phyloP scores from a whole-genome alignment of 2,797 vertebrate genomes.

The Poecilia velifera region DNA sequence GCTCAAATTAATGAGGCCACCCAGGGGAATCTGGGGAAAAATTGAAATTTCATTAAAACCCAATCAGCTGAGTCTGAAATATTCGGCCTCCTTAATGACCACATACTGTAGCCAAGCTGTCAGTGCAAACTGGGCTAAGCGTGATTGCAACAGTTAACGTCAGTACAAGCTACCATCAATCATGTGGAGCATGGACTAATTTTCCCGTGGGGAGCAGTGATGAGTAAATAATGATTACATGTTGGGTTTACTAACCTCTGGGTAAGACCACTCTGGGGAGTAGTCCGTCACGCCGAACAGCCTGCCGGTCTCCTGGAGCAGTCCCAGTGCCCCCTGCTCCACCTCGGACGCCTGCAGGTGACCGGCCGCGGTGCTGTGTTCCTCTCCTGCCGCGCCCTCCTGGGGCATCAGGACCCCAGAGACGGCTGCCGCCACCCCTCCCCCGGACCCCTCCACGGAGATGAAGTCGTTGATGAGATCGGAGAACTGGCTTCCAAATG shows the following conservation, averaged over 20 bases:
- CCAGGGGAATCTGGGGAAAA: slow-evolving; percentile 62
- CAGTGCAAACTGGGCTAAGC: slow-evolving; percentile 44
- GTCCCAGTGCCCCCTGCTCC: slow-evolving; percentile 89
- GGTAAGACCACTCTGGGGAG: slow-evolving; percentile 99
- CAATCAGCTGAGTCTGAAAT: slow-evolving; percentile 60
- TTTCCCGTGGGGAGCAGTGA: slow-evolving; percentile 59
- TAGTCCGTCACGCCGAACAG: slow-evolving; percentile 99
- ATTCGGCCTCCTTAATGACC: slow-evolving; percentile 57
- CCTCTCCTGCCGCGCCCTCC: slow-evolving; percentile 82
- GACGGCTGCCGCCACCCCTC: slow-evolving; percentile 71
- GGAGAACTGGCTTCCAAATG: slow-evolving; percentile 98
- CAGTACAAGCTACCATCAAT: slow-evolving; percentile 54
- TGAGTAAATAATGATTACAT: slow-evolving; percentile 70
- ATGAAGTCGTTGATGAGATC: slow-evolving; percentile 99
- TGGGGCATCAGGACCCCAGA: slow-evolving; percentile 85
- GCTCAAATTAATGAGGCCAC: slow-evolving; percentile 66
- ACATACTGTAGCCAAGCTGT: slow-evolving; percentile 46
- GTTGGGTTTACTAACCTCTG: slow-evolving; percentile 89
- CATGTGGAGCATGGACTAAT: slow-evolving; percentile 49
- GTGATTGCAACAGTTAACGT: slow-evolving; percentile 54
- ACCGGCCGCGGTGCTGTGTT: slow-evolving; percentile 83
- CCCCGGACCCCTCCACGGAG: slow-evolving; percentile 90
- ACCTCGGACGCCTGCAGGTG: slow-evolving; percentile 91
- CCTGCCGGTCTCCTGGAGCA: slow-evolving; percentile 93
- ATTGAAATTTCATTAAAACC: slow-evolving; percentile 71